phyloP scores from a whole-genome alignment of 2,888 invertebrate species.

The Agelastica alni region DNA sequence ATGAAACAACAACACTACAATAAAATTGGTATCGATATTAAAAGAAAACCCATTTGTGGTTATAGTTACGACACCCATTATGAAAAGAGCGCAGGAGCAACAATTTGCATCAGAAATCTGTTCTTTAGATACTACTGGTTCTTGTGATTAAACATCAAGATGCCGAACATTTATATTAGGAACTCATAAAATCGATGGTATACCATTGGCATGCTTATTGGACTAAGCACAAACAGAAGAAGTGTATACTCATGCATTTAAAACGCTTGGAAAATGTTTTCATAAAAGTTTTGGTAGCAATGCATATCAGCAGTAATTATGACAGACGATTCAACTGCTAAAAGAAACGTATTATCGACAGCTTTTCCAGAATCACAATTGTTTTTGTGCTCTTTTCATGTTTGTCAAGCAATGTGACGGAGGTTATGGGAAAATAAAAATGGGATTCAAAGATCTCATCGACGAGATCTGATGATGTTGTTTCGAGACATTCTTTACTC shows the following conservation, averaged over 20 bases:
- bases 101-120: slow-evolving; percentile 2
- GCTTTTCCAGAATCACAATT: background rate
- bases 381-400: background rate
- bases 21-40: background rate
- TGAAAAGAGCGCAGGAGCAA: slow-evolving; percentile 1
- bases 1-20: background rate
- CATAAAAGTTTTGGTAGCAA: background rate
- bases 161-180: slow-evolving; percentile 12
- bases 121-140: slow-evolving; percentile 9
- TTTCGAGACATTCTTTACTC: slow-evolving; percentile 8
- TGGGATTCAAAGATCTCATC: slow-evolving; percentile 2
- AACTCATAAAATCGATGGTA: slow-evolving; percentile 6
- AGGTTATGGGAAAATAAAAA: background rate
- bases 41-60: background rate
- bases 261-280: background rate
- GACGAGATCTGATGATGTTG: slow-evolving; percentile 11
- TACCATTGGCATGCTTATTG: slow-evolving; percentile 12
- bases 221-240: slow-evolving; percentile 4
- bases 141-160: slow-evolving; percentile 11
- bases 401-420: no score
- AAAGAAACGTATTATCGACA: background rate
- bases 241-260: background rate
- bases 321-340: slow-evolving; percentile 1
- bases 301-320: background rate
- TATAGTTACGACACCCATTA: slow-evolving; percentile 1